Evolutionary conservation across 1,140 invertebrate species (phyloP), one percentile per base, ranked within the genome.

Genomic region (Cryptotermes secundus): DNA sequence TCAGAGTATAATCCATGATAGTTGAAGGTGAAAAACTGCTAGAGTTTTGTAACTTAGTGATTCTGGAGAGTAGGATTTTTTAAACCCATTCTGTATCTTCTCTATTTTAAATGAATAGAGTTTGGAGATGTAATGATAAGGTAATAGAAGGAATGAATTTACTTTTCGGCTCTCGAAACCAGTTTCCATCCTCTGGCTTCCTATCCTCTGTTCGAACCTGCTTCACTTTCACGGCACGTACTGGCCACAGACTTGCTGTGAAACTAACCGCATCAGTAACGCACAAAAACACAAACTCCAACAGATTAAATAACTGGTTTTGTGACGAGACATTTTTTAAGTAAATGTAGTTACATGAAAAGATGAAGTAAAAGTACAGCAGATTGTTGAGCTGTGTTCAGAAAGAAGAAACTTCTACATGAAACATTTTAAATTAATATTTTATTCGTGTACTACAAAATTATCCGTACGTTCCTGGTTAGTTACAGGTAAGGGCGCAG

Each of bases 261-360:
- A 31, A 31, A 31, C 59, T 72, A 72, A 72, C 59, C 59, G 16
- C 31, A 72, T 72, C 59, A 72, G 59, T 72, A 72, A 26, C 59
- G 14, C 59, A 72, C 59, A 72, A 14, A 31, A 72, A 31, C 59
- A 31, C 59, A 9, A 72, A 72, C 59, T 72, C 59, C 59, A 31
- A 72, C 59, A 72, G 59, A 72, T 72, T 72, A 72, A 72, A 72
- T 72, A 72, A 31, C 59, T 31, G 45, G 45, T 49, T 49, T 49
- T 49, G 45, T 49, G 45, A 12, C 45, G 45, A 49, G 22, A 19
- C 4, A 19, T 49, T 49, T 49, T 14, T 3, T 14, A 9, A 3
- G 59, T 72, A 72, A 72, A 72, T 72, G 59, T 12, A 72, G 26
- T 72, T 72, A 72, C 59, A 26, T 72, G 26, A n/a, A 72, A 72